Base-by-base conservation (phyloP, 2,888 invertebrate genomes). In the Hirtodrosophila duncani region DNA sequence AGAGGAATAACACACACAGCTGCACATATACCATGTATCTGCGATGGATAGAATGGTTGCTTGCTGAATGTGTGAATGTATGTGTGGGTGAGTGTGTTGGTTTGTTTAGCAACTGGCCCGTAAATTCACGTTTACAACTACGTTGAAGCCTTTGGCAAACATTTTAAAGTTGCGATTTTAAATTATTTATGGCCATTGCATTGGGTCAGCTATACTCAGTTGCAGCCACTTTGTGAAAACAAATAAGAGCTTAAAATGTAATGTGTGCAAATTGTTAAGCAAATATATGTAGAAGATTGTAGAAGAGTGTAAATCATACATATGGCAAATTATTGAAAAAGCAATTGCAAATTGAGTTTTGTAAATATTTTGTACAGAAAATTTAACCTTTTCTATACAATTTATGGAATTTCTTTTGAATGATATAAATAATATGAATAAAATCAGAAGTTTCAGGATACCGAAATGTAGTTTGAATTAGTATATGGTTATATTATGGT, bases 41-140 rank as follows among this genome's bases (percentile, higher is more conserved):
- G 13, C 26, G 29, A n/a, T n/a, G n/a, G n/a, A n/a, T n/a, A n/a
- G n/a, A n/a, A n/a, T n/a, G n/a, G n/a, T n/a, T n/a, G n/a, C n/a
- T n/a, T n/a, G n/a, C n/a, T 42, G 20, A 14, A 30, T 14, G 37
- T 17, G 18, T 31, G 9, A 18, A 21, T 36, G 44, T 13, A 18
- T 26, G 31, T 21, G 27, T 46, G 18, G 27, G 48, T 61, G 58
- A 50, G 38, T 43, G 45, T 49, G 55, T 43, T 21, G 74, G 67
- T 71, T 64, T 64, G 69, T 56, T 63, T 75, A 67, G 71, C 61
- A 67, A 56, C 71, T 74, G 79, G 70, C 79, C 79, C 78, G 77
- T 79, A 75, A 70, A 69, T 78, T 81, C 57, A 59, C 70, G 79
- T 75, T n/a, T 72, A 80, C 80, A 81, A 75, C 77, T 71, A 68